Percentiles rank a stretch among this genome's conserved stretches.
Evolutionary conservation across 2,797 vertebrate genomes (phyloP).

Genomic region (Falco cherrug): DNA sequence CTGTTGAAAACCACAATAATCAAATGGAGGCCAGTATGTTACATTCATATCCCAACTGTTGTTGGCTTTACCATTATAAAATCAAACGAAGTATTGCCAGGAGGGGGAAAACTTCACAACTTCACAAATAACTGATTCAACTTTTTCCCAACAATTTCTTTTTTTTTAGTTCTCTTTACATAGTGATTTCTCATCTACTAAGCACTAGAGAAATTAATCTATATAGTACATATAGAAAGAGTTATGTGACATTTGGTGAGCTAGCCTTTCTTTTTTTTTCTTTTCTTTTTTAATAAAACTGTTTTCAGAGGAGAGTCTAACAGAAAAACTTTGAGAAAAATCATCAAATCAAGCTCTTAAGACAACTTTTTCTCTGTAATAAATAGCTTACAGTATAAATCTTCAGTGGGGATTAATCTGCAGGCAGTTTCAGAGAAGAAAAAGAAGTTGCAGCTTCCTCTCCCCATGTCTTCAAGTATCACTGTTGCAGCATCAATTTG

Average conservation of each 20-base stretch:
- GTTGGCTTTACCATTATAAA: neutral
- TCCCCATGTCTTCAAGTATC: rapidly evolving
- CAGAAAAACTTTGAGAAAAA: neutral
- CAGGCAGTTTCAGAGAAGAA: neutral
- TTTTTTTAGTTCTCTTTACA: neutral
- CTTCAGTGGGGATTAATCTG: neutral
- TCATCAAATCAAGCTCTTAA: neutral
- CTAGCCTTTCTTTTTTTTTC: neutral
- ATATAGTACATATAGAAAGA: neutral
- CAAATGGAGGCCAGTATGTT: neutral
- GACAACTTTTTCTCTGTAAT: neutral
- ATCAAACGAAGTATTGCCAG: neutral
- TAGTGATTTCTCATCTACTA: neutral
- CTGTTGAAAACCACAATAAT: neutral
- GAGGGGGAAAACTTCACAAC: neutral
- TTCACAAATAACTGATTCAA: neutral
- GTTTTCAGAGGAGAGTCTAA: neutral
- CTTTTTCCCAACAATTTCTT: neutral
- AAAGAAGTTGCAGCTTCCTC: neutral
- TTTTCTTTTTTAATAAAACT: neutral
- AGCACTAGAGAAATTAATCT: neutral
- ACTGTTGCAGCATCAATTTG: neutral
- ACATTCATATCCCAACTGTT: neutral
- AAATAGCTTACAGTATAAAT: neutral
- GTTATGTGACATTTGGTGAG: neutral